phyloP scores from a whole-genome alignment of 2,797 vertebrate species.

The Helostoma temminkii region DNA sequence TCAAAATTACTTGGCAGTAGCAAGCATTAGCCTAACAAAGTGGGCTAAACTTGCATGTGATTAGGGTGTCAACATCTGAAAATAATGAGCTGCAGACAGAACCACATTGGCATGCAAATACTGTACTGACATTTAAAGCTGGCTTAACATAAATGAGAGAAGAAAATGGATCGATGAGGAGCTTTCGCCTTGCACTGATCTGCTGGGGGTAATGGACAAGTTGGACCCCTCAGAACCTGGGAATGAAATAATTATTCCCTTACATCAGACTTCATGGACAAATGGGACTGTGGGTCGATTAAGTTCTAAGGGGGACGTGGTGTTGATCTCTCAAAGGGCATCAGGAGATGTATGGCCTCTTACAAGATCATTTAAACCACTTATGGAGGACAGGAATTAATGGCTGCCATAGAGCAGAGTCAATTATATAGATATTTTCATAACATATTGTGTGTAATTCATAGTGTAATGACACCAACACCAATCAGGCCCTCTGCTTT shows the following conservation, averaged over 20 bases:
- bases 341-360: constrained; percentile 83
- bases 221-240: constrained; percentile 75
- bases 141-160: constrained; percentile 79
- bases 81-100: constrained; percentile 80
- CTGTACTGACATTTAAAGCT: constrained; percentile 84
- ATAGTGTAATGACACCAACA: constrained; percentile 73
- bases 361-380: constrained; percentile 85
- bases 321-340: constrained; percentile 85
- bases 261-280: constrained; percentile 74
- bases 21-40: constrained; percentile 73
- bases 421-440: constrained; percentile 86
- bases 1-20: constrained; percentile 62
- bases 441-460: constrained; percentile 83
- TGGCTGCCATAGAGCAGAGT: constrained; percentile 79
- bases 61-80: constrained; percentile 78
- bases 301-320: constrained; percentile 74
- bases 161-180: constrained; percentile 74
- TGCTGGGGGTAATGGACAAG: constrained; percentile 73
- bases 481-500: constrained; percentile 65
- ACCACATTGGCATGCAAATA: constrained; percentile 83
- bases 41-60: constrained; percentile 75
- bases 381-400: constrained; percentile 85
- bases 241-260: constrained; percentile 79
- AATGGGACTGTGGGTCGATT: constrained; percentile 81
- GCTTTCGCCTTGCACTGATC: constrained; percentile 55